Conservation (phyloP, 2,797 vertebrate species). For the Cyprinella venusta region DNA sequence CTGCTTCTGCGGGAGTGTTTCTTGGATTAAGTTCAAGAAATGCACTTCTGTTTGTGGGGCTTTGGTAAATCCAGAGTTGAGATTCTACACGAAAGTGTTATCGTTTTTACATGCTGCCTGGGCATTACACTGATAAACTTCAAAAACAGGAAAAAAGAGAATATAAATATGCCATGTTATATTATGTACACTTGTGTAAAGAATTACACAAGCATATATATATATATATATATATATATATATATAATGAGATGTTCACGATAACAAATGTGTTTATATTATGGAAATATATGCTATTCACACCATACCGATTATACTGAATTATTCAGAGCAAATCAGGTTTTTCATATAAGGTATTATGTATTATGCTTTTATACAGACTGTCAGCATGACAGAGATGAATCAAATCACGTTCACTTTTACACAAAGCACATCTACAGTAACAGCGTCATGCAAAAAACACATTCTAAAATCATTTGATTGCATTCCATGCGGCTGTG, state of each 20-base stretch:
- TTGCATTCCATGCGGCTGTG: background rate
- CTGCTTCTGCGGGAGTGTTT: slow-evolving; percentile 2
- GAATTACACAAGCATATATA: no score
- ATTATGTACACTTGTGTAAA: background rate
- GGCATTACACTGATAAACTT: slow-evolving; percentile 29
- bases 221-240: no score
- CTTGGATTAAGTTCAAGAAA: slow-evolving; percentile 18
- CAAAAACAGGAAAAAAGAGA: background rate
- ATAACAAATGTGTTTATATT: background rate
- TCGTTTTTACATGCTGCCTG: slow-evolving; percentile 12
- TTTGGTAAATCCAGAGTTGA: slow-evolving; percentile 16
- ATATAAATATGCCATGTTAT: background rate
- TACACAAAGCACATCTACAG: background rate
- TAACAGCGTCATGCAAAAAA: background rate
- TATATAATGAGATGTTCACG: no score
- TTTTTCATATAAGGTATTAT: background rate
- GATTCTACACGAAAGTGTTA: slow-evolving; percentile 4
- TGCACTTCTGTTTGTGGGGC: slow-evolving; percentile 12
- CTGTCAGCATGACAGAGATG: background rate
- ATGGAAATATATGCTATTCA: background rate
- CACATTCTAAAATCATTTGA: background rate
- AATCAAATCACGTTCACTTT: slow-evolving; percentile 4
- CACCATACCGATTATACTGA: background rate
- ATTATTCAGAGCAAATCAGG: background rate
- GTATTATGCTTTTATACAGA: background rate